Evolutionary conservation across 2,888 invertebrate genomes (phyloP).

Genomic region (Linnaemya tessellans): DNA sequence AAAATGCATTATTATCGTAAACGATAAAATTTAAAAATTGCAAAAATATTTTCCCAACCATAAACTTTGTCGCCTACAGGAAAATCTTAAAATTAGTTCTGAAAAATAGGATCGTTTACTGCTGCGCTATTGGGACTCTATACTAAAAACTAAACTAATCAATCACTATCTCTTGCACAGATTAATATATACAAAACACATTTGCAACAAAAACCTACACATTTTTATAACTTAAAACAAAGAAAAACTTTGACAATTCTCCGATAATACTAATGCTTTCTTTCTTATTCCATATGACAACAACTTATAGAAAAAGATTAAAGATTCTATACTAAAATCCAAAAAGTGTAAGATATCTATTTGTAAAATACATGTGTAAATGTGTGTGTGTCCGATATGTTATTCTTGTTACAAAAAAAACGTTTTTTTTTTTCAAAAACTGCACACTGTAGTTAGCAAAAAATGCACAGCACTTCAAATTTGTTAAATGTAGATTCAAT

Average conservation of each 20-base stretch:
- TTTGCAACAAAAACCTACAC: not conserved
- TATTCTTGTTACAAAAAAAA: slow-evolving; percentile 36
- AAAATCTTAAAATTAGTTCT: not conserved
- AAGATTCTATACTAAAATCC: slow-evolving; percentile 80
- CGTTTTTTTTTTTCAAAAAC: not conserved
- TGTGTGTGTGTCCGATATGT: slow-evolving; percentile 43
- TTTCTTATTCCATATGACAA: slow-evolving; percentile 66
- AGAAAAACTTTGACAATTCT: not conserved
- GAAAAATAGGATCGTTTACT: too few relatives aligned
- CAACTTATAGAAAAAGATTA: slow-evolving; percentile 80
- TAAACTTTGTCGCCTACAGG: not conserved
- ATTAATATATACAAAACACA: not conserved
- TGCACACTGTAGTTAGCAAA: slow-evolving; percentile 48
- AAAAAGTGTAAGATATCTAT: slow-evolving; percentile 82
- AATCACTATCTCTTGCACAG: not conserved
- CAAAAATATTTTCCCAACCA: too few relatives aligned
- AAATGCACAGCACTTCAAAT: slow-evolving; percentile 23
- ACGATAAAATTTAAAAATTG: too few relatives aligned
- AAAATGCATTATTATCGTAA: too few relatives aligned
- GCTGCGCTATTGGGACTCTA: too few relatives aligned
- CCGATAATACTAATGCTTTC: slow-evolving; percentile 72
- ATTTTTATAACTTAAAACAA: not conserved
- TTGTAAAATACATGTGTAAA: slow-evolving; percentile 72
- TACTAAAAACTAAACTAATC: not conserved
- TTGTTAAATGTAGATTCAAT: not conserved